A percentile compares a stretch with the other conserved stretches of the same genome.
Conservation (phyloP, 2,113 vertebrate genomes). For the Desmodus rotundus region DNA sequence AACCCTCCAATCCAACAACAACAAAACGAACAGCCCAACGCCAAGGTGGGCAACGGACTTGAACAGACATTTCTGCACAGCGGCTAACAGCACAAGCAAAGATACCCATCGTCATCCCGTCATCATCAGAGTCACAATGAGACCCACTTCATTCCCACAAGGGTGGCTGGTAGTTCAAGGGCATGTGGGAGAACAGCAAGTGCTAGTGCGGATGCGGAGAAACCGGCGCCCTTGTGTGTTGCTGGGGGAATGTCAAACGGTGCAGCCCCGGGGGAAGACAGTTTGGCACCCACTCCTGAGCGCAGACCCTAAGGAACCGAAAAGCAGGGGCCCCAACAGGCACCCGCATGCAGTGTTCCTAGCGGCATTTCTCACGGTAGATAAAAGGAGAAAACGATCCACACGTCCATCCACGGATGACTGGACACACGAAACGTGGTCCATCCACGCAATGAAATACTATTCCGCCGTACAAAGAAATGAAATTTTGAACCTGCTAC, state of each 20-base stretch:
- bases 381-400: neutral
- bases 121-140: neutral
- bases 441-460: too few species aligned
- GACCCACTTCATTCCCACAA: too few species aligned
- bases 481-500: too few species aligned
- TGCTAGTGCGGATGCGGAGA: neutral
- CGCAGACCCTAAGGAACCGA: too few species aligned
- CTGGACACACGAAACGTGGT: too few species aligned
- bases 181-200: fast-evolving
- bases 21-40: neutral
- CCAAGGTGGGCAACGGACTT: neutral
- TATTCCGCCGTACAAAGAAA: too few species aligned
- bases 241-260: too few species aligned
- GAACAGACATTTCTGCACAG: neutral
- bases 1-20: neutral
- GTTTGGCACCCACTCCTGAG: too few species aligned
- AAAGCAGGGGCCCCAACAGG: too few species aligned
- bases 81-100: neutral
- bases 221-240: neutral
- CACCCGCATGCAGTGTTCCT: fast-evolving
- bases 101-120: fast-evolving
- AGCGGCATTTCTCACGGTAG: neutral
- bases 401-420: neutral
- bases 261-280: too few species aligned
- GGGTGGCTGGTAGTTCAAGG: neutral